Evolutionary conservation across 2,888 invertebrate species (phyloP).

Genomic region (Stenodera caucasica): DNA sequence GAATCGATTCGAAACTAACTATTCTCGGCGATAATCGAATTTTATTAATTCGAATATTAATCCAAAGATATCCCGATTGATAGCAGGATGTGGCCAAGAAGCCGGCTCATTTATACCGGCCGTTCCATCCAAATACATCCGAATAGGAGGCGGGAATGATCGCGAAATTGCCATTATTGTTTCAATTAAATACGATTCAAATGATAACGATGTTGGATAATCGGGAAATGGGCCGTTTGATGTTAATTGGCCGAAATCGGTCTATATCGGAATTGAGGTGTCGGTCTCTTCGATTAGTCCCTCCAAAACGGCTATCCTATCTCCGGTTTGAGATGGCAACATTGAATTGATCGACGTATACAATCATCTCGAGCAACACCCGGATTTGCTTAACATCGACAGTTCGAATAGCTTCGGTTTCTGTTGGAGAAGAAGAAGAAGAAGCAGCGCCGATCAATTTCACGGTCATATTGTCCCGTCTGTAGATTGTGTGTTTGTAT

Average conservation of each 20-base stretch:
- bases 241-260: too few species aligned
- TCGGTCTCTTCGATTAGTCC: background rate
- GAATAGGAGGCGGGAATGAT: too few species aligned
- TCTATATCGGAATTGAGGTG: background rate
- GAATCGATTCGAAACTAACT: background rate
- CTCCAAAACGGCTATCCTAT: background rate
- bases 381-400: constrained; percentile 53
- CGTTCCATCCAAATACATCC: too few species aligned
- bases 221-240: too few species aligned
- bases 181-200: too few species aligned
- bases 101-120: too few species aligned
- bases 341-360: constrained; percentile 44
- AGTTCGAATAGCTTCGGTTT: constrained; percentile 48
- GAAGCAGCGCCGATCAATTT: constrained; percentile 54
- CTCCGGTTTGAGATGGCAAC: constrained; percentile 32
- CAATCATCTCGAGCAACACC: constrained; percentile 42
- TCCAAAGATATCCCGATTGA: too few species aligned
- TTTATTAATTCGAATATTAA: background rate
- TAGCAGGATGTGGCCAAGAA: too few species aligned
- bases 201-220: too few species aligned
- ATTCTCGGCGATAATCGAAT: background rate
- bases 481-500: constrained; percentile 17
- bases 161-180: too few species aligned
- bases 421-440: constrained; percentile 37
- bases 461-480: constrained; percentile 55